These are phyloP conservation scores for Bombus affinis DNA, from an alignment of 1,140 invertebrate species.

Conservation along the genomic window DNA sequence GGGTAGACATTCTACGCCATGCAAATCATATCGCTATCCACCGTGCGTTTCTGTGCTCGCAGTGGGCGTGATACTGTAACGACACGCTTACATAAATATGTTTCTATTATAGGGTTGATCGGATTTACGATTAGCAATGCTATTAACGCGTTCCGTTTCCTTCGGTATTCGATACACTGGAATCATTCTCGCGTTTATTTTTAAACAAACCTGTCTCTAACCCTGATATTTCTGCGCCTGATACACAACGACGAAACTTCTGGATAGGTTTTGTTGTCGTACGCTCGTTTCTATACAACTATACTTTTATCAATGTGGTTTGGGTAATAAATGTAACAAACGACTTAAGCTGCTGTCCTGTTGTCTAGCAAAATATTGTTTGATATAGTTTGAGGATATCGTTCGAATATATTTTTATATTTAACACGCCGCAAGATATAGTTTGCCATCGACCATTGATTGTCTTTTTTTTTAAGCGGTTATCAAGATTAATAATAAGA, in stretches of 20 bases:
- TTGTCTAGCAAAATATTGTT: not conserved
- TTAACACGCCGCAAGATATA: not conserved
- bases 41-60: slow-evolving; percentile 36
- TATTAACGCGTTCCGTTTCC: slow-evolving; percentile 29
- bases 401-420: not conserved
- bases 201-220: not conserved
- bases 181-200: slow-evolving; percentile 1
- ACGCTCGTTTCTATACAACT: not conserved
- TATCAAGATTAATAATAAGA: too few species aligned
- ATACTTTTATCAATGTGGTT: not conserved
- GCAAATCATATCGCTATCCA: slow-evolving; percentile 79
- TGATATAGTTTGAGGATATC: too few species aligned
- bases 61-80: slow-evolving; percentile 60
- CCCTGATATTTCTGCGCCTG: not conserved
- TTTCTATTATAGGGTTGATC: slow-evolving; percentile 56
- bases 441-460: too few species aligned
- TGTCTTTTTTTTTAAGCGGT: too few species aligned
- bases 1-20: slow-evolving; percentile 72
- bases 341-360: not conserved
- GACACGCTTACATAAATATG: slow-evolving; percentile 59
- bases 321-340: not conserved
- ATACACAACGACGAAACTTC: too few species aligned
- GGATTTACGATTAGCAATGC: slow-evolving; percentile 50
- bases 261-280: not conserved
- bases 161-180: slow-evolving; percentile 6